These are phyloP conservation scores for Siniperca knerii DNA, from an alignment of 2,113 vertebrate species.

Conservation along the genomic window DNA sequence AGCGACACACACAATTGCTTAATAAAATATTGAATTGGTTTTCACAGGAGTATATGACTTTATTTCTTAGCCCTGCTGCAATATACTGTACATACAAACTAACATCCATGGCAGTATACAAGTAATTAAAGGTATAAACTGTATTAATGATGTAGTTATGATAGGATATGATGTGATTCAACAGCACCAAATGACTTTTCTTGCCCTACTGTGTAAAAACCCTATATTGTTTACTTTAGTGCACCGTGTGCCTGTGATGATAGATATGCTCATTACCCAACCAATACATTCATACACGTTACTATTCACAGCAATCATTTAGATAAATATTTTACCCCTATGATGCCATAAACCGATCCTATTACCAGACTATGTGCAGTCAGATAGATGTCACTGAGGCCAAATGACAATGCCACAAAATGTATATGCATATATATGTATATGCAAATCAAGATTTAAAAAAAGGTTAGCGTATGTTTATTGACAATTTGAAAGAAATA, in stretches of 20 bases:
- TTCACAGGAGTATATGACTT: constrained; percentile 35
- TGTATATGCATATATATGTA: too few species aligned
- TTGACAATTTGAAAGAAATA: background rate
- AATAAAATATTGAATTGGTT: constrained; percentile 54
- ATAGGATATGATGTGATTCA: constrained; percentile 7
- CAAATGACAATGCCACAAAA: too few species aligned
- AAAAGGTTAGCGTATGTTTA: too few species aligned
- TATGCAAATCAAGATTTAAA: too few species aligned
- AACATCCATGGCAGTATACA: constrained; percentile 20
- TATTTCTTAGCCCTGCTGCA: constrained; percentile 9
- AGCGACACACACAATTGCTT: constrained; percentile 41
- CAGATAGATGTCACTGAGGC: background rate
- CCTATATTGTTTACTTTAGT: background rate
- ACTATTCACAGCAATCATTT: background rate
- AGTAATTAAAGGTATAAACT: constrained; percentile 24
- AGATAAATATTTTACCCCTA: background rate
- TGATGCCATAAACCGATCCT: background rate
- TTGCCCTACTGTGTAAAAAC: background rate
- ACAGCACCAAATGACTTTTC: background rate
- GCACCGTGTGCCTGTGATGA: background rate
- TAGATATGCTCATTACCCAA: constrained; percentile 28
- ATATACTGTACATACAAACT: background rate
- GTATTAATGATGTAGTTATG: constrained; percentile 15
- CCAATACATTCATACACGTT: background rate
- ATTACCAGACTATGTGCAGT: background rate